These are phyloP conservation scores for Cochlearius cochlearius DNA, from an alignment of 2,113 vertebrate genomes.

Conservation along the genomic window DNA sequence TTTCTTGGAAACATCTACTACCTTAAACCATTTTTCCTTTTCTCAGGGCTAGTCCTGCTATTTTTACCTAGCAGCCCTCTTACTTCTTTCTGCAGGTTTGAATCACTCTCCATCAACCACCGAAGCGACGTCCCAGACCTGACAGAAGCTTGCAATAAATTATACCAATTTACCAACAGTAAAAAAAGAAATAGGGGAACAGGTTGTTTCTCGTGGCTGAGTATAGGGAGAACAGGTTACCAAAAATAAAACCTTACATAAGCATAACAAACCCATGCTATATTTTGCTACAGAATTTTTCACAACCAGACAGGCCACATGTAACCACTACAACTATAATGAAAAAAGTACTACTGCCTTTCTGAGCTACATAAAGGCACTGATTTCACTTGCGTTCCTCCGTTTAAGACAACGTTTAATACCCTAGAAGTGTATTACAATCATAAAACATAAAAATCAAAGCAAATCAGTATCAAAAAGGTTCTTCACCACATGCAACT, in stretches of 20 bases:
- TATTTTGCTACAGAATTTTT: slow-evolving; percentile 21
- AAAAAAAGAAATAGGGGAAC: background rate
- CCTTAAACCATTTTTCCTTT: background rate
- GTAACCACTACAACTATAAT: background rate
- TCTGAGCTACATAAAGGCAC: background rate
- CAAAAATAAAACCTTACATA: slow-evolving; percentile 30
- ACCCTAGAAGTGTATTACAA: background rate
- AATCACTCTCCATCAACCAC: background rate
- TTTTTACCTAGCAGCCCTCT: background rate
- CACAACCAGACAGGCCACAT: slow-evolving; percentile 22
- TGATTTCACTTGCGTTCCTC: background rate
- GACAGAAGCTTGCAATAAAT: background rate
- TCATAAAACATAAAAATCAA: background rate
- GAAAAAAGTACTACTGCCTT: slow-evolving; percentile 1
- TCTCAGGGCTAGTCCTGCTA: background rate
- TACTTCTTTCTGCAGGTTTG: background rate
- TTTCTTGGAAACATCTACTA: background rate
- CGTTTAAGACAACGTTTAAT: background rate
- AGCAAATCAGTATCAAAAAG: background rate
- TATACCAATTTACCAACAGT: background rate
- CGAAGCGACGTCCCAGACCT: background rate
- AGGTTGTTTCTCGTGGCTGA: background rate
- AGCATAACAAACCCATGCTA: slow-evolving; percentile 5
- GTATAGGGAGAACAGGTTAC: background rate
- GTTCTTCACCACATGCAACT: background rate